Conservation (phyloP, 1,140 invertebrate genomes). For the Heliconius nattereri region DNA sequence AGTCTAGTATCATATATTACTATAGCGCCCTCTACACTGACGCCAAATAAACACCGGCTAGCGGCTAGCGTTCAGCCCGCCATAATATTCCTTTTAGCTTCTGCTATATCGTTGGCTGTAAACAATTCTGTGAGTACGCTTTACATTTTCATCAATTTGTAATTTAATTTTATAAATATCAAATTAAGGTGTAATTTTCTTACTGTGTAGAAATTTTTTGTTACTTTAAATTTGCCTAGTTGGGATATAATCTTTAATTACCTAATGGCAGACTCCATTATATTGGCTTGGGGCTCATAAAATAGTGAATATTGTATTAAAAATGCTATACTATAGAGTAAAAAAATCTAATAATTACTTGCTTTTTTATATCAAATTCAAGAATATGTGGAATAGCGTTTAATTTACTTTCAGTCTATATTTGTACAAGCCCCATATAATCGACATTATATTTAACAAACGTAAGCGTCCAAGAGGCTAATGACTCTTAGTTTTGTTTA, state of each 20-base stretch:
- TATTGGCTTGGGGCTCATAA: constrained; percentile 51
- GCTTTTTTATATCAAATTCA: background rate
- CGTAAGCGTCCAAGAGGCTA: constrained; percentile 43
- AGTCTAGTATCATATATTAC: constrained; percentile 6
- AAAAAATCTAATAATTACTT: background rate
- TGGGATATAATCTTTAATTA: constrained; percentile 38
- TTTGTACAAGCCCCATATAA: background rate
- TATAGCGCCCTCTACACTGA: constrained; percentile 73
- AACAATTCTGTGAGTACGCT: constrained; percentile 71
- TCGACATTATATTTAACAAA: constrained; percentile 23
- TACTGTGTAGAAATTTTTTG: constrained; percentile 20
- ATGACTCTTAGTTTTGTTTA: constrained; percentile 45
- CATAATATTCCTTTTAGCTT: constrained; percentile 70
- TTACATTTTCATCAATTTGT: constrained; percentile 25
- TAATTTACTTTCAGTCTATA: constrained; percentile 21
- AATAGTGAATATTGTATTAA: constrained; percentile 22
- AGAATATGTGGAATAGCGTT: constrained; percentile 6
- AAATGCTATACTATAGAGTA: background rate
- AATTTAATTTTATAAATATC: constrained; percentile 24
- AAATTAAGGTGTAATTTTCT: constrained; percentile 19
- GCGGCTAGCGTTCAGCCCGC: constrained; percentile 60
- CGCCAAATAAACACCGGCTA: constrained; percentile 65
- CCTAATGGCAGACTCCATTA: constrained; percentile 64
- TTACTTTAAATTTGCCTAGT: background rate
- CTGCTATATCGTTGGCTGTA: constrained; percentile 67